phyloP scores from a whole-genome alignment of 2,797 vertebrate species.

The Adrianichthys oophorus region DNA sequence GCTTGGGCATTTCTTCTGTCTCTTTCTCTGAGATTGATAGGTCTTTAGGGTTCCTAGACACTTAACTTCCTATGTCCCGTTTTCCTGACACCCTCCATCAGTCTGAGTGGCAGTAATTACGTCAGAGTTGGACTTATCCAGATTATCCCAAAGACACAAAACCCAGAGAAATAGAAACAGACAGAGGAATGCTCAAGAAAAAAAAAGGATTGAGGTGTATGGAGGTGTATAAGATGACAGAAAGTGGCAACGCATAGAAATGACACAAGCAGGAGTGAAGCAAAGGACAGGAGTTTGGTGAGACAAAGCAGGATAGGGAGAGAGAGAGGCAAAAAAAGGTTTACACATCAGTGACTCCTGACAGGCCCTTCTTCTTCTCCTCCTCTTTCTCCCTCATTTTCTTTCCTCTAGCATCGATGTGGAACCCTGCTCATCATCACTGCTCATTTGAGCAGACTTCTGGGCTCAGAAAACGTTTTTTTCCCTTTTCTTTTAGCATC shows the following conservation, averaged over 20 bases:
- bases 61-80: conserved; percentile 56
- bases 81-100: conserved; percentile 49
- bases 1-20: conserved; percentile 31
- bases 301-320: conserved; percentile 1
- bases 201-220: conserved; percentile 13
- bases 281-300: conserved; percentile 2
- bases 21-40: conserved; percentile 56
- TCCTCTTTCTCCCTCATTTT: conserved; percentile 22
- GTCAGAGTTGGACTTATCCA: conserved; percentile 45
- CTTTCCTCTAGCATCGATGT: conserved; percentile 37
- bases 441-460: conserved; percentile 23
- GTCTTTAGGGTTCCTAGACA: conserved; percentile 59
- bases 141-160: conserved; percentile 49
- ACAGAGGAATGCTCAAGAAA: conserved; percentile 12
- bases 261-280: conserved; percentile 9
- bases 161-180: conserved; percentile 41
- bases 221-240: conserved; percentile 28
- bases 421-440: conserved; percentile 26
- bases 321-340: conserved; percentile 32
- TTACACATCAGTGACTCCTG: conserved; percentile 54
- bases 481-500: conserved; percentile 8
- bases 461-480: conserved; percentile 21
- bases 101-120: conserved; percentile 76
- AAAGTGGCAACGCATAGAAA: conserved; percentile 30
- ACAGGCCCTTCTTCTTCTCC: conserved; percentile 41